Evolutionary conservation across 2,888 invertebrate species (phyloP).

Genomic region (Colletes collaris): DNA sequence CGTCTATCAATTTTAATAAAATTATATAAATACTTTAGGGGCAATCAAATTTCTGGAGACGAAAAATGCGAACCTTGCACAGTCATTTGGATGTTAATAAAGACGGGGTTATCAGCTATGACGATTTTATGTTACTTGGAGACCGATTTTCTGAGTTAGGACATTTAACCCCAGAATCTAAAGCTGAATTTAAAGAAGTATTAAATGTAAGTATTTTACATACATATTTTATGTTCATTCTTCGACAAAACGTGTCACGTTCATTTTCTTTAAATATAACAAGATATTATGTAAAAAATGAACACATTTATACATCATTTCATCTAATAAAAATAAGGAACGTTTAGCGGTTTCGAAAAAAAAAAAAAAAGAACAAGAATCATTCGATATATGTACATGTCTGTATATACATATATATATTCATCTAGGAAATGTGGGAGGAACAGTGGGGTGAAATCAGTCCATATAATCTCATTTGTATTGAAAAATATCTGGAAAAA

Average conservation of each 20-base stretch:
- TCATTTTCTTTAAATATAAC: neutral
- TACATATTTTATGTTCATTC: neutral
- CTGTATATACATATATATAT: conserved; percentile 5
- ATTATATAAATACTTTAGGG: conserved; percentile 80
- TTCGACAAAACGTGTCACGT: too few species aligned
- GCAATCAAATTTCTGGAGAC: conserved; percentile 89
- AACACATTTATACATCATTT: too few species aligned
- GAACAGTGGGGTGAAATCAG: conserved; percentile 92
- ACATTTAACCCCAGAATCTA: conserved; percentile 87
- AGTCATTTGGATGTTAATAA: conserved; percentile 93
- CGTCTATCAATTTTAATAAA: neutral
- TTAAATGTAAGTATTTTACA: conserved; percentile 85
- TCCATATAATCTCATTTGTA: conserved; percentile 92
- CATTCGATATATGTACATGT: neutral
- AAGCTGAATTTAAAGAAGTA: conserved; percentile 88
- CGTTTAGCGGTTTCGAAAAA: too few species aligned
- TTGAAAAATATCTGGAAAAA: conserved; percentile 92
- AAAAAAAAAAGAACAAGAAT: neutral
- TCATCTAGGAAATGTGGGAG: conserved; percentile 87
- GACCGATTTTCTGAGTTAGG: conserved; percentile 91
- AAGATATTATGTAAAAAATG: too few species aligned
- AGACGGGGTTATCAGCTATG: conserved; percentile 92
- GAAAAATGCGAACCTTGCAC: conserved; percentile 94
- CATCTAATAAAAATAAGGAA: too few species aligned
- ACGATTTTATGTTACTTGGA: conserved; percentile 90